Evolutionary conservation across 2,888 invertebrate genomes (phyloP).

Genomic region (Ptychoptera contaminata): DNA sequence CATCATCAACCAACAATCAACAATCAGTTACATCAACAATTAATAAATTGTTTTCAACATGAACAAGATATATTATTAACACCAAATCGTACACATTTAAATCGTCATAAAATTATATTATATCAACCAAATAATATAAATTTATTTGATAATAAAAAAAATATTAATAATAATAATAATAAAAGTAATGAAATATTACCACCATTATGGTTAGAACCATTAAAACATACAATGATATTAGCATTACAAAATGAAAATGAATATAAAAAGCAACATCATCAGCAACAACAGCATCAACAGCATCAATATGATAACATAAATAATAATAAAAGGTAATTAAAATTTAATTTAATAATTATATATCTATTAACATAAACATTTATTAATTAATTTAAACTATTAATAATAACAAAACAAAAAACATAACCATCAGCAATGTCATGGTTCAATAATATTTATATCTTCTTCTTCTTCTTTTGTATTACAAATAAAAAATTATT

Average conservation of each 20-base stretch:
- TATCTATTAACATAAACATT: too few species aligned
- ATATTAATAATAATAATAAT: not conserved
- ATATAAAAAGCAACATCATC: constrained; percentile 8
- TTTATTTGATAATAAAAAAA: not conserved
- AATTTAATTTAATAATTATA: too few species aligned
- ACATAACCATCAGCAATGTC: too few species aligned
- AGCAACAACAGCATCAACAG: too few species aligned
- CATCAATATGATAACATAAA: too few species aligned
- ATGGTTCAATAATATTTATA: too few species aligned
- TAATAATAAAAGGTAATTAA: too few species aligned
- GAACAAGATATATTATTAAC: constrained; percentile 27
- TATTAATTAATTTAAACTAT: too few species aligned
- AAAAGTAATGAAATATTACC: not conserved
- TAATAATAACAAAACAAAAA: too few species aligned
- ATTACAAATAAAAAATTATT: too few species aligned
- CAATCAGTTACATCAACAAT: too few species aligned
- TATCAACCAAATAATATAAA: constrained; percentile 15
- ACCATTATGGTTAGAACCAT: constrained; percentile 46
- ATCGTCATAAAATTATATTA: constrained; percentile 23
- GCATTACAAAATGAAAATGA: constrained; percentile 33
- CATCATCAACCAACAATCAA: not conserved
- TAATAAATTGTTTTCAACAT: constrained; percentile 12
- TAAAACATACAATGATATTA: constrained; percentile 50
- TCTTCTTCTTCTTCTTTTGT: too few species aligned
- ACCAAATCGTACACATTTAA: constrained; percentile 21